phyloP scores from a whole-genome alignment of 2,797 vertebrate species.

The Melanotaenia pygmaea region DNA sequence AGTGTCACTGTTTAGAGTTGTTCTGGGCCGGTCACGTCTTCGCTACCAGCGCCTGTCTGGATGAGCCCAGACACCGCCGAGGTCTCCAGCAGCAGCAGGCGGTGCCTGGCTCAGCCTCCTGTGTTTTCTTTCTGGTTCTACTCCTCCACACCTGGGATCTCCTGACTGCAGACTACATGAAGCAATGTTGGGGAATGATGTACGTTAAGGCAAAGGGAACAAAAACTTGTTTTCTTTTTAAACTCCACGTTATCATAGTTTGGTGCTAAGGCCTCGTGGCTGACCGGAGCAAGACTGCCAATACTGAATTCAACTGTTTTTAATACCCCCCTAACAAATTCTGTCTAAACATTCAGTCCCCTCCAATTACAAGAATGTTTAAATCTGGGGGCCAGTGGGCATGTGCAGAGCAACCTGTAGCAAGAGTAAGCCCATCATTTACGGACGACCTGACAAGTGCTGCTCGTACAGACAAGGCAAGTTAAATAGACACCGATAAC shows the following conservation, averaged over 20 bases:
- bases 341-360: conserved; percentile 55
- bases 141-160: conserved; percentile 25
- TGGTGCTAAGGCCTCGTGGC: conserved; percentile 72
- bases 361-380: conserved; percentile 2
- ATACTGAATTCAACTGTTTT: conserved; percentile 19
- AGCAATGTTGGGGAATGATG: conserved; percentile 17
- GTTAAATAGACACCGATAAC: conserved; percentile 24
- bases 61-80: conserved; percentile 48
- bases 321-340: conserved; percentile 15
- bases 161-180: conserved; percentile 27
- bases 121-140: conserved; percentile 31
- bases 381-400: conserved; percentile 1
- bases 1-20: conserved; percentile 25
- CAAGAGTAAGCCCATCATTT: conserved; percentile 58
- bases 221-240: conserved; percentile 15
- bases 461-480: conserved; percentile 55
- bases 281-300: conserved; percentile 45
- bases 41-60: conserved; percentile 4
- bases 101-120: conserved; percentile 52
- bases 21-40: neutral
- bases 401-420: conserved; percentile 48
- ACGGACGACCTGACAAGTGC: conserved; percentile 41
- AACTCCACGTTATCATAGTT: conserved; percentile 41
- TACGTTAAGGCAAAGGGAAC: conserved; percentile 70
- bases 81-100: conserved; percentile 71